Percentiles rank a stretch among this genome's conserved stretches.
Conservation (phyloP, 2,888 invertebrate genomes). For the Oasisia sp. region DNA sequence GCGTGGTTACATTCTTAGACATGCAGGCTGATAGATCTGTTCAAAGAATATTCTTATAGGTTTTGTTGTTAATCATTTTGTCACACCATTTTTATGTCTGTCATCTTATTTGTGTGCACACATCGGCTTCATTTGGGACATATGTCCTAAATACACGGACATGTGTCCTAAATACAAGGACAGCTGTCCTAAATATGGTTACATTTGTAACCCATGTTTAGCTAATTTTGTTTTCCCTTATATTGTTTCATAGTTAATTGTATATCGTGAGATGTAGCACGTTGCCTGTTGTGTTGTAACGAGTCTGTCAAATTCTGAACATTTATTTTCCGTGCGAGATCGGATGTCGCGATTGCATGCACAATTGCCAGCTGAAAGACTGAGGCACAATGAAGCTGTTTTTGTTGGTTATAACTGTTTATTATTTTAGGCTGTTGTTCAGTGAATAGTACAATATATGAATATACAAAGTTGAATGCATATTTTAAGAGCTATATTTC, state of each 20-base stretch:
- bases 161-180: not conserved
- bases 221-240: not conserved
- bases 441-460: not conserved
- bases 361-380: not conserved
- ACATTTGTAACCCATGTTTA: not conserved
- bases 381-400: not conserved
- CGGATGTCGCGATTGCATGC: not conserved
- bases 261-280: not conserved
- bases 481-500: slow-evolving; percentile 10
- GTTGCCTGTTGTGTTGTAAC: not conserved
- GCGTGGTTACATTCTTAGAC: not conserved
- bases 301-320: not conserved
- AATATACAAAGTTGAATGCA: not conserved
- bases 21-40: not conserved
- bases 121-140: not conserved
- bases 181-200: not conserved
- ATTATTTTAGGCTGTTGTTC: slow-evolving; percentile 17
- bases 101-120: not conserved
- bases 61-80: not conserved
- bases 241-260: not conserved
- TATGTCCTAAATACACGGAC: not conserved
- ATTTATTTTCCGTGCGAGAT: not conserved
- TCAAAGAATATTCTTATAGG: not conserved
- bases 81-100: not conserved
- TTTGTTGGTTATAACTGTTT: slow-evolving; percentile 3